phyloP scores from a whole-genome alignment of 1,140 invertebrate genomes.

The Tetramorium parvispinum region DNA sequence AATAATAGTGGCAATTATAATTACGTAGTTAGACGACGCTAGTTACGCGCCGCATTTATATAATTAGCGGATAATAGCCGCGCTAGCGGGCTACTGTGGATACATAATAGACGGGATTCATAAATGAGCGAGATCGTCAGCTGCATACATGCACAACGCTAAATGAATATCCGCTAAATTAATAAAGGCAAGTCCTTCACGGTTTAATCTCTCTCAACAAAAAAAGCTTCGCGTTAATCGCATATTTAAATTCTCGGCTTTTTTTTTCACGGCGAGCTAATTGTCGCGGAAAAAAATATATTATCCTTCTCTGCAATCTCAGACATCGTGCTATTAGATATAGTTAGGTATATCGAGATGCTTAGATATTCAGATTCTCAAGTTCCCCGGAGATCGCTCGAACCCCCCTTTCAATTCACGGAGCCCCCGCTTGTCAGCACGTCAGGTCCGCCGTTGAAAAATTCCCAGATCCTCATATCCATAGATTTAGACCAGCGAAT shows the following conservation, averaged over 20 bases:
- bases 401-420: background rate
- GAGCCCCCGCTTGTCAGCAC: background rate
- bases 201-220: background rate
- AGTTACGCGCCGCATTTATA: constrained; percentile 49
- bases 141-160: constrained; percentile 24
- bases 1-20: constrained; percentile 34
- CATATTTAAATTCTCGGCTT: background rate
- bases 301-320: background rate
- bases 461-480: constrained; percentile 3
- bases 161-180: constrained; percentile 45
- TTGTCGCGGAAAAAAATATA: background rate
- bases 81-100: background rate
- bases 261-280: background rate
- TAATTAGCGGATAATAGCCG: constrained; percentile 55
- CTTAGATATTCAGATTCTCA: background rate
- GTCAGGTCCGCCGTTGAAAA: background rate
- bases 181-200: background rate
- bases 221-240: background rate
- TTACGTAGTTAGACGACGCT: constrained; percentile 26
- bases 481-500: constrained; percentile 9
- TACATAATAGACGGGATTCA: constrained; percentile 40
- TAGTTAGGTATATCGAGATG: background rate
- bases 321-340: background rate
- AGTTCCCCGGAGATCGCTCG: background rate
- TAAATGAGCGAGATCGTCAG: constrained; percentile 23